phyloP scores from a whole-genome alignment of 64 coral and sea anemone species.

The Pocillopora damicornis region DNA sequence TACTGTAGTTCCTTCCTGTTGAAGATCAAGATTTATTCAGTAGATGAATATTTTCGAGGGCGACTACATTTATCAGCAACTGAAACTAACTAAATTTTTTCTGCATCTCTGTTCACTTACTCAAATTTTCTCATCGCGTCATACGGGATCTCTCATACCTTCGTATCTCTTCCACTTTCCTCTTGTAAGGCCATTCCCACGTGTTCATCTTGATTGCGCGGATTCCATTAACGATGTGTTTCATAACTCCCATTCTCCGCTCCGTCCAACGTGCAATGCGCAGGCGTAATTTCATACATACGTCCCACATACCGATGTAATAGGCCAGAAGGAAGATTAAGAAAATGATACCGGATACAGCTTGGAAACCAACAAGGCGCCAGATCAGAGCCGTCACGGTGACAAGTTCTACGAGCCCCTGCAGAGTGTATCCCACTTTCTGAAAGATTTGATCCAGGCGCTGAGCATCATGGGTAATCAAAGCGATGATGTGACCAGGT shows the following conservation, averaged over 20 bases:
- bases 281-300: slow-evolving; percentile 72
- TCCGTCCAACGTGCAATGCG: slow-evolving; percentile 53
- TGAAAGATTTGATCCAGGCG: slow-evolving; percentile 55
- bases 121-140: background rate
- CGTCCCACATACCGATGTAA: slow-evolving; percentile 90
- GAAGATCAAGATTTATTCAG: background rate
- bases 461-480: slow-evolving; percentile 47
- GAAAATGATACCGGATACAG: slow-evolving; percentile 76
- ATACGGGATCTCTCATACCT: slow-evolving; percentile 20
- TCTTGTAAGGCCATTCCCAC: slow-evolving; percentile 78
- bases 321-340: slow-evolving; percentile 72
- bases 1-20: slow-evolving; percentile 70
- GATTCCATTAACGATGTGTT: slow-evolving; percentile 62
- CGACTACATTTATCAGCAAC: too few relatives aligned
- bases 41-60: too few relatives aligned
- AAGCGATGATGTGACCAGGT: slow-evolving; percentile 13
- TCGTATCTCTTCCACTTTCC: slow-evolving; percentile 52
- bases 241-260: slow-evolving; percentile 63
- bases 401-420: slow-evolving; percentile 26
- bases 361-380: slow-evolving; percentile 50
- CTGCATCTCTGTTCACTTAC: background rate
- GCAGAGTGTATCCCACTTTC: slow-evolving; percentile 35
- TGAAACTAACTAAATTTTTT: background rate
- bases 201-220: slow-evolving; percentile 83
- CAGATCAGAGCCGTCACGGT: slow-evolving; percentile 47